Percentiles rank a stretch among this genome's conserved stretches.
phyloP scores from a whole-genome alignment of 2,888 invertebrate genomes.

The Orthonevra nobilis region DNA sequence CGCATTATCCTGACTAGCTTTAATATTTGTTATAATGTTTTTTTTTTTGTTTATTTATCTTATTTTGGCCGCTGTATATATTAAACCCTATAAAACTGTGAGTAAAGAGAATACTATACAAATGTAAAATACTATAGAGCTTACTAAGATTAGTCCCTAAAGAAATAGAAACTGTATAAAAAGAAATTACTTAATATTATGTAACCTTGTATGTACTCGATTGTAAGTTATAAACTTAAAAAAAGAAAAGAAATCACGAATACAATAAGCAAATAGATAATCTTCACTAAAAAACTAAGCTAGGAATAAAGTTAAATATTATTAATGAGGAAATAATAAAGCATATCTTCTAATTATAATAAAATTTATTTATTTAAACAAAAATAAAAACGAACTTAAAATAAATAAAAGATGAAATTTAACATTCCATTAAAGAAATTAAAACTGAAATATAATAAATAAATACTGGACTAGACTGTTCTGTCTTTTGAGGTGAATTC shows the following conservation, averaged over 20 bases:
- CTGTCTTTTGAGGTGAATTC: constrained; percentile 6
- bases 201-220: too few species aligned
- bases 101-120: constrained; percentile 34
- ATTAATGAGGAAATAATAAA: constrained; percentile 32
- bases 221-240: constrained; percentile 17
- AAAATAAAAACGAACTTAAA: constrained; percentile 10
- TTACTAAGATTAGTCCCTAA: constrained; percentile 54
- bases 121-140: constrained; percentile 61
- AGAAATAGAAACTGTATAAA: constrained; percentile 14
- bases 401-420: constrained; percentile 17
- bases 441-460: constrained; percentile 3
- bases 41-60: constrained; percentile 10
- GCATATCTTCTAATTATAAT: constrained; percentile 64
- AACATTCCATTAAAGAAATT: constrained; percentile 62
- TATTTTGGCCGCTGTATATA: constrained; percentile 43
- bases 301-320: constrained; percentile 30
- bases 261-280: constrained; percentile 65
- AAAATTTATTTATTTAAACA: constrained; percentile 54
- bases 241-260: constrained; percentile 33
- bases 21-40: constrained; percentile 20
- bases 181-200: constrained; percentile 8
- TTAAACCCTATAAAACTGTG: constrained; percentile 8
- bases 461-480: constrained; percentile 2
- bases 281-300: constrained; percentile 43
- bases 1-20: constrained; percentile 54